These are phyloP conservation scores for Synanthedon andrenaeformis DNA, from an alignment of 2,888 invertebrate species.

Conservation along the genomic window DNA sequence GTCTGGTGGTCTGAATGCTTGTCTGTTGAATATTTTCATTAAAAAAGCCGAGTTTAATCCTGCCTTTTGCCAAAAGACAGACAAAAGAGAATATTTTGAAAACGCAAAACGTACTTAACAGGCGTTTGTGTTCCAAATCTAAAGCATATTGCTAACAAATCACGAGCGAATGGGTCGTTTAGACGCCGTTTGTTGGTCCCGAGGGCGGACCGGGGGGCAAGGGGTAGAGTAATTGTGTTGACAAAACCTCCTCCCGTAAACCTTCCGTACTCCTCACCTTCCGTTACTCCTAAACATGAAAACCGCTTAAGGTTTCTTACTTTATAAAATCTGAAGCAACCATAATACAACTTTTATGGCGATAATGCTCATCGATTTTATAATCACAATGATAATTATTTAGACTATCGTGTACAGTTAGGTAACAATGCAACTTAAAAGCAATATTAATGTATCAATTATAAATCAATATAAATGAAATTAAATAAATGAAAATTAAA, in stretches of 20 bases:
- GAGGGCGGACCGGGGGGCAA: constrained; percentile 20
- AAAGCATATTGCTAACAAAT: constrained; percentile 69
- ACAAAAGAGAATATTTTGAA: not conserved
- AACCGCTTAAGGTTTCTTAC: constrained; percentile 54
- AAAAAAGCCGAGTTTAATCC: too few relatives aligned
- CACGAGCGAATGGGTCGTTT: constrained; percentile 67
- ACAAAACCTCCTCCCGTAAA: constrained; percentile 27
- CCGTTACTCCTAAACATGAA: constrained; percentile 56
- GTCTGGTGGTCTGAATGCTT: too few relatives aligned
- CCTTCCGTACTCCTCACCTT: constrained; percentile 22
- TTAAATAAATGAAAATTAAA: too few relatives aligned
- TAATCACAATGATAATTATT: too few relatives aligned
- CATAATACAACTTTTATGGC: too few relatives aligned
- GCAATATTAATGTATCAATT: too few relatives aligned
- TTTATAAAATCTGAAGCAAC: constrained; percentile 40
- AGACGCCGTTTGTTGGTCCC: constrained; percentile 61
- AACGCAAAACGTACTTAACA: constrained; percentile 19
- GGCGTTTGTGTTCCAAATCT: constrained; percentile 57
- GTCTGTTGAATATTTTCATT: too few relatives aligned
- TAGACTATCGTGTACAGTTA: too few relatives aligned
- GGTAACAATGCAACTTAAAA: too few relatives aligned
- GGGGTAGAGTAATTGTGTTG: constrained; percentile 57
- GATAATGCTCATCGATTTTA: too few relatives aligned
- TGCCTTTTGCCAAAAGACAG: too few relatives aligned
- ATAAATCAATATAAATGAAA: too few relatives aligned